phyloP scores from a whole-genome alignment of 2,888 invertebrate genomes.

The Thumatha senex region DNA sequence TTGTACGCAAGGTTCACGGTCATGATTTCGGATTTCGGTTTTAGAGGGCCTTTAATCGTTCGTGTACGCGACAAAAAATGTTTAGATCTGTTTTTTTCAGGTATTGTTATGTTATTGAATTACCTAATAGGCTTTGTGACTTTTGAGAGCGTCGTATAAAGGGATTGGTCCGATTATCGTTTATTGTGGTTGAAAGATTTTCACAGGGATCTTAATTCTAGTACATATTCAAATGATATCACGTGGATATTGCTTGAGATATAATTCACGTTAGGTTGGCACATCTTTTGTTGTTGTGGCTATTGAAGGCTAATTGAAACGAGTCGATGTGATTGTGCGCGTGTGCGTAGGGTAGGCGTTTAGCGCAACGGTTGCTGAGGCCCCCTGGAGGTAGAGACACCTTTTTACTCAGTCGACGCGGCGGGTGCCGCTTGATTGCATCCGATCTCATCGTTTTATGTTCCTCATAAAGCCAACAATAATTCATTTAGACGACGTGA shows the following conservation, averaged over 20 bases:
- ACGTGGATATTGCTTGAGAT: constrained; percentile 31
- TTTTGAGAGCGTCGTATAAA: constrained; percentile 34
- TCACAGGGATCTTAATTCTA: constrained; percentile 21
- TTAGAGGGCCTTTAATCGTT: constrained; percentile 45
- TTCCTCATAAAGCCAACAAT: constrained; percentile 82
- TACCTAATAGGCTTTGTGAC: constrained; percentile 45
- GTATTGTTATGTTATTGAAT: constrained; percentile 48
- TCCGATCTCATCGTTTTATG: constrained; percentile 82
- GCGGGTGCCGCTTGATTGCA: constrained; percentile 82
- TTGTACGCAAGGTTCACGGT: constrained; percentile 54
- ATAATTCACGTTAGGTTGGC: constrained; percentile 50
- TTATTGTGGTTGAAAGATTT: constrained; percentile 23
- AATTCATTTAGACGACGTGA: constrained; percentile 83
- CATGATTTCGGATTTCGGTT: constrained; percentile 52
- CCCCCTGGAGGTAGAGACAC: constrained; percentile 73
- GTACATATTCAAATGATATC: constrained; percentile 26
- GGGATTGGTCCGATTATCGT: constrained; percentile 29
- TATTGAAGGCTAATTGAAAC: constrained; percentile 79
- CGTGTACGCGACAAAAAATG: constrained; percentile 47
- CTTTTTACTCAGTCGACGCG: constrained; percentile 76
- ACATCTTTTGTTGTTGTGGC: constrained; percentile 61
- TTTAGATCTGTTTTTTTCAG: constrained; percentile 47
- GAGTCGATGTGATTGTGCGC: constrained; percentile 53
- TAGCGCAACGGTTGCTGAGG: constrained; percentile 67
- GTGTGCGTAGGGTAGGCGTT: constrained; percentile 70